Percentiles rank a stretch among this genome's conserved stretches.
phyloP scores from a whole-genome alignment of 1,140 invertebrate genomes.

The Neocloeon triangulifer region DNA sequence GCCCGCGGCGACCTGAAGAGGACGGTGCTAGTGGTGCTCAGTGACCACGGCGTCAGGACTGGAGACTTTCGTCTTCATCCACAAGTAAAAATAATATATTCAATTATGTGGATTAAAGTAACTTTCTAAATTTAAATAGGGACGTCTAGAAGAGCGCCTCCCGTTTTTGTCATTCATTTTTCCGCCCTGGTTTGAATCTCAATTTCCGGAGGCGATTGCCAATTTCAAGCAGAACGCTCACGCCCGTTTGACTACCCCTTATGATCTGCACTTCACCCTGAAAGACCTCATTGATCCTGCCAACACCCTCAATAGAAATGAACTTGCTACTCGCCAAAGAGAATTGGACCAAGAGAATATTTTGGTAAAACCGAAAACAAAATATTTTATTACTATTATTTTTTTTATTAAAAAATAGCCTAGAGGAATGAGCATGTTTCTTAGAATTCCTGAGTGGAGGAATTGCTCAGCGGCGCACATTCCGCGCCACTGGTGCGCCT shows the following conservation, averaged over 20 bases:
- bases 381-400: conserved; percentile 14
- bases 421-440: conserved; percentile 51
- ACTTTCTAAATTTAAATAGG: conserved; percentile 19
- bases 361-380: conserved; percentile 13
- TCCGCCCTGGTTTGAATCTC: conserved; percentile 42
- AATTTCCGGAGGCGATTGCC: conserved; percentile 31
- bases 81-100: too few relatives aligned
- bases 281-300: conserved; percentile 33
- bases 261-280: conserved; percentile 55
- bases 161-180: conserved; percentile 65
- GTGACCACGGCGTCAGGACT: conserved; percentile 86
- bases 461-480: conserved; percentile 54
- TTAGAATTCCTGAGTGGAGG: conserved; percentile 38
- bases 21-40: conserved; percentile 54
- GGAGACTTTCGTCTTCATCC: background rate
- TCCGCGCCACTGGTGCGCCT: conserved; percentile 63
- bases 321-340: too few relatives aligned
- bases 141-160: conserved; percentile 70
- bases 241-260: conserved; percentile 64
- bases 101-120: too few relatives aligned
- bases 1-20: conserved; percentile 18
- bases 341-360: conserved; percentile 11
- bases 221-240: conserved; percentile 46
- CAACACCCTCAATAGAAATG: too few relatives aligned
- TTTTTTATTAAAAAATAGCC: conserved; percentile 25